Evolutionary conservation across 2,797 vertebrate species (phyloP).

Genomic region (Pteronotus mesoamericanus): DNA sequence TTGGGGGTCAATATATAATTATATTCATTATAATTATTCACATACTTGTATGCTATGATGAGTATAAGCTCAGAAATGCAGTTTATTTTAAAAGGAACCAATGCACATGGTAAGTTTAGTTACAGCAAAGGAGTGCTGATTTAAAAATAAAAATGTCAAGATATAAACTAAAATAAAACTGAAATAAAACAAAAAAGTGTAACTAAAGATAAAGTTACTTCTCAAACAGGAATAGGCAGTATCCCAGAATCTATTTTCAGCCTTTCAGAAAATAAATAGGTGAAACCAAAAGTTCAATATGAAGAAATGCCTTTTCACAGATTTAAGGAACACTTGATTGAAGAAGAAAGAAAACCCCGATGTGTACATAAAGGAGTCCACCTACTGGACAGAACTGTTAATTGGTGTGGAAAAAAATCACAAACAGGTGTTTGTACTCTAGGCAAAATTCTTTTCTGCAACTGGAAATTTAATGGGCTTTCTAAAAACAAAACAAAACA

Average conservation of each 20-base stretch:
- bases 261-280: neutral
- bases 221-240: neutral
- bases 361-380: constrained; percentile 20
- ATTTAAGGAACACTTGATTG: constrained; percentile 21
- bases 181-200: neutral
- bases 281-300: constrained; percentile 34
- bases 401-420: neutral
- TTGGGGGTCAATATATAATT: neutral
- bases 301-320: constrained; percentile 3
- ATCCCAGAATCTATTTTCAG: constrained; percentile 20
- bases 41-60: neutral
- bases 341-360: neutral
- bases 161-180: constrained; percentile 12
- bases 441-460: neutral
- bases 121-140: neutral
- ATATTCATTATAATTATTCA: constrained; percentile 11
- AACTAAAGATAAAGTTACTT: constrained; percentile 28
- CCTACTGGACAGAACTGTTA: constrained; percentile 36
- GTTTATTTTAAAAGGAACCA: neutral
- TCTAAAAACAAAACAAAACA: too few species aligned
- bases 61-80: neutral
- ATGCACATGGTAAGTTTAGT: neutral
- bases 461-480: neutral
- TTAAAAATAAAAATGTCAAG: constrained; percentile 13
- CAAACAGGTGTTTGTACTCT: neutral